Conservation (phyloP, 2,888 invertebrate species). For the Reticulitermes lucifugus region DNA sequence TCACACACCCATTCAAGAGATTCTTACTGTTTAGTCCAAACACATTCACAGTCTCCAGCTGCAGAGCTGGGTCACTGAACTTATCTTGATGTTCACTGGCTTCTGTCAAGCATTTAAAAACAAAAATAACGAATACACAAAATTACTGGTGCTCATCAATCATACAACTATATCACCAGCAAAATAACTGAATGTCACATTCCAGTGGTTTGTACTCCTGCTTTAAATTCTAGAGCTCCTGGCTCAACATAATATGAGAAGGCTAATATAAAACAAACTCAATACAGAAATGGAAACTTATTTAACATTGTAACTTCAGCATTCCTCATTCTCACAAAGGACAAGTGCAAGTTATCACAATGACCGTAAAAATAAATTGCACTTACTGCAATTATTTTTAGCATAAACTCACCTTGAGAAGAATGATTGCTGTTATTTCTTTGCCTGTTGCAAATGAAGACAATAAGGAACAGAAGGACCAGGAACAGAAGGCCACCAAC, state of each 20-base stretch:
- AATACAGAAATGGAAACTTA: no score
- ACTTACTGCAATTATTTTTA: no score
- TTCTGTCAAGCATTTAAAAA: conserved; percentile 22
- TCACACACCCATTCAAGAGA: conserved; percentile 47
- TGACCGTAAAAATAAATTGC: no score
- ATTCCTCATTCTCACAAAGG: no score
- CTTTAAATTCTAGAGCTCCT: no score
- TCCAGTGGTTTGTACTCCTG: no score
- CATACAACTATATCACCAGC: no score
- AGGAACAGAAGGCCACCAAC: conserved; percentile 67
- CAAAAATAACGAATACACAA: neutral
- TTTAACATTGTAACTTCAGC: no score
- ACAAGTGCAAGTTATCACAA: no score
- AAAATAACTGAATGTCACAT: no score
- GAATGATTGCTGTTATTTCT: conserved; percentile 55
- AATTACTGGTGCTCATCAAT: neutral
- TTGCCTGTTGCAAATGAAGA: conserved; percentile 61
- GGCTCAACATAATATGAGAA: no score
- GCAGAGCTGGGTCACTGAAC: conserved; percentile 48
- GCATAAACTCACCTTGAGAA: neutral
- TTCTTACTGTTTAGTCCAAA: conserved; percentile 43
- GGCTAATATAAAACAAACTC: no score
- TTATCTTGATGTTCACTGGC: conserved; percentile 45
- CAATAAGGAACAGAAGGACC: conserved; percentile 60
- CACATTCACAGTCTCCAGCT: conserved; percentile 45